Base-by-base conservation (phyloP, 35 echinoderm and acorn worm genomes). In the Chiridota heheva region DNA sequence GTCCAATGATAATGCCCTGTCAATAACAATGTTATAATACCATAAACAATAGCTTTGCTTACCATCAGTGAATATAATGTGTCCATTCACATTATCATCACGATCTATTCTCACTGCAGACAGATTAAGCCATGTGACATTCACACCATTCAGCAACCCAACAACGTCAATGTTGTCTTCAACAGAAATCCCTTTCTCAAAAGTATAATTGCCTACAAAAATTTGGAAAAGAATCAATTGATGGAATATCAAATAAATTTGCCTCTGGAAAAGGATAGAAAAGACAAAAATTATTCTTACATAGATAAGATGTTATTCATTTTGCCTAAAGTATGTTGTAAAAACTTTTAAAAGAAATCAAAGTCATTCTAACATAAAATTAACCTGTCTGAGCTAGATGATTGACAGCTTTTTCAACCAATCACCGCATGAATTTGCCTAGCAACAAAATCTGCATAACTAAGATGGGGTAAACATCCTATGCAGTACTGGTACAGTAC, bases 61-160 rank as follows among this genome's bases (percentile, higher is more conserved):
- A 46, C 69, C 69, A 45, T 72, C 69, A 36, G 31, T 13, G 33
- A 72, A 72, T 4, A 28, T 72, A 40, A 41, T 72, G 43, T 72
- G 69, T 20, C 40, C 40, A 40, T 72, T 41, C 15, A 72, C 69
- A 44, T 45, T 29, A 45, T 45, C 69, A 7, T 72, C 69, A 22
- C 49, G 28, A 13, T 72, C 42, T 24, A 72, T 31, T 46, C 49
- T 72, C 38, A 72, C 24, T 12, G 40, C 69, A 22, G 42, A 20
- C 1, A n/a, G 1, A 15, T 44, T 16, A 30, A 72, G 44, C 18
- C 32, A 0, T 26, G 69, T 28, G 36, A 72, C 27, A n/a, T 72
- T 72, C 8, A 72, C 41, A n/a, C 69, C 43, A 44, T 72, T 72
- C 40, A 72, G 44, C 10, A 24, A 40, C 15, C 41, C 69, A 5